A percentile compares a stretch with the other conserved stretches of the same genome.
These are phyloP conservation scores for Tympanuchus pallidicinctus DNA, from an alignment of 2,113 vertebrate genomes.

Conservation along the genomic window DNA sequence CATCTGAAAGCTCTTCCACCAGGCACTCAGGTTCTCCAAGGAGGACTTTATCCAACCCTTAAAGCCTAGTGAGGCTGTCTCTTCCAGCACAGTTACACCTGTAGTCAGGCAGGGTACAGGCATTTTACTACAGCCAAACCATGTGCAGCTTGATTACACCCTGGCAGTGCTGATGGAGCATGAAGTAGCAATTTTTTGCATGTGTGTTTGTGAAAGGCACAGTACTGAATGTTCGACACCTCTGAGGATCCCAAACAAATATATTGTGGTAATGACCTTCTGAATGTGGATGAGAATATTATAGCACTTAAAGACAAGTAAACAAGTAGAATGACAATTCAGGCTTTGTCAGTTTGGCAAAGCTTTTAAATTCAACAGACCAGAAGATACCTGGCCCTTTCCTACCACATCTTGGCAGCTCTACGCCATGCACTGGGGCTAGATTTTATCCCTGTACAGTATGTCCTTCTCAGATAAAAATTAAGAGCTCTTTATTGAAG, in stretches of 20 bases:
- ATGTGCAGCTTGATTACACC: not conserved
- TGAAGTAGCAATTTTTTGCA: not conserved
- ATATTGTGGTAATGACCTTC: constrained; percentile 23
- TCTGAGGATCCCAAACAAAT: constrained; percentile 31
- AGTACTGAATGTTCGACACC: constrained; percentile 10
- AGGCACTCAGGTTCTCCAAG: not conserved
- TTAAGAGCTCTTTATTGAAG: not conserved
- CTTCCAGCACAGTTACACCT: not conserved
- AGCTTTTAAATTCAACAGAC: not conserved
- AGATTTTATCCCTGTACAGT: not conserved
- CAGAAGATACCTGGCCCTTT: not conserved
- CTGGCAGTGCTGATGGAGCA: constrained; percentile 18
- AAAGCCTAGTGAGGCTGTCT: not conserved
- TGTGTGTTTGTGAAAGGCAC: constrained; percentile 1
- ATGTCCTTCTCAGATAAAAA: not conserved
- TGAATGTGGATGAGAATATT: constrained; percentile 41
- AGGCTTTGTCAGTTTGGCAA: not conserved
- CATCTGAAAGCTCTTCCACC: constrained; percentile 6
- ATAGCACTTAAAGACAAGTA: constrained; percentile 6
- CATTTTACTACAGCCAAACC: not conserved
- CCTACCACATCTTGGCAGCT: not conserved
- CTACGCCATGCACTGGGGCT: not conserved
- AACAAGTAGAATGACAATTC: constrained; percentile 36
- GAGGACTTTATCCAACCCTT: not conserved
- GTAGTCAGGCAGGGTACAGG: not conserved